Conservation (phyloP, 2,888 invertebrate genomes). For the Hyles lineata region DNA sequence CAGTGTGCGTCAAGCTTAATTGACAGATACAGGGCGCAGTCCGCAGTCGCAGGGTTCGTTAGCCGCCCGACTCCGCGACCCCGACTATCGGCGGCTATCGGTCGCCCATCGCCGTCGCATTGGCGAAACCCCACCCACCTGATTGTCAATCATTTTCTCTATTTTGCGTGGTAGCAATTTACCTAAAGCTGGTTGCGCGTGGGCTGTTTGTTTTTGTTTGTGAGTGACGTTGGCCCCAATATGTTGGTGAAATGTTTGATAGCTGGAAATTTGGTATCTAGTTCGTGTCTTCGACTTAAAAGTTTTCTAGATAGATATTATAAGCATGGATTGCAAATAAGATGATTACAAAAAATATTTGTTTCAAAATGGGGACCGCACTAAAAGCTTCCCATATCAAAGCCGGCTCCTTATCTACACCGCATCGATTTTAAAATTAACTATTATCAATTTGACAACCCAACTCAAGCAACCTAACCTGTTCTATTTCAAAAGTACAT, state of each 20-base stretch:
- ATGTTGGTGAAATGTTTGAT: no score
- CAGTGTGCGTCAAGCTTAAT: slow-evolving; percentile 6
- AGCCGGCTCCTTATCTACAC: no score
- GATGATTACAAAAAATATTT: no score
- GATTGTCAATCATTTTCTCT: slow-evolving; percentile 39
- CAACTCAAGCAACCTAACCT: not conserved
- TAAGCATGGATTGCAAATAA: no score
- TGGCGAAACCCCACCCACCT: slow-evolving; percentile 57
- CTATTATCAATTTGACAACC: not conserved
- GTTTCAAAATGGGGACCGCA: no score
- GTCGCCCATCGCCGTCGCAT: slow-evolving; percentile 51
- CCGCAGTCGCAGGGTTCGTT: slow-evolving; percentile 57
- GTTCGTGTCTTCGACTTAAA: no score
- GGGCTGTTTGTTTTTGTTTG: not conserved
- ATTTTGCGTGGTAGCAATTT: not conserved
- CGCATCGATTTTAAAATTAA: not conserved
- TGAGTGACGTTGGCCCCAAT: not conserved
- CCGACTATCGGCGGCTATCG: slow-evolving; percentile 65
- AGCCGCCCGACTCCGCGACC: slow-evolving; percentile 61
- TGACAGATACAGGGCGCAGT: slow-evolving; percentile 8
- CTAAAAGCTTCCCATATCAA: no score
- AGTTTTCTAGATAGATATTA: no score
- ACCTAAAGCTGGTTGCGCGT: not conserved
- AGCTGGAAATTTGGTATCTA: no score
- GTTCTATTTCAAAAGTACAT: not conserved